These are phyloP conservation scores for Drosophila simulans DNA, from an alignment of 1,140 invertebrate genomes.

Conservation along the genomic window DNA sequence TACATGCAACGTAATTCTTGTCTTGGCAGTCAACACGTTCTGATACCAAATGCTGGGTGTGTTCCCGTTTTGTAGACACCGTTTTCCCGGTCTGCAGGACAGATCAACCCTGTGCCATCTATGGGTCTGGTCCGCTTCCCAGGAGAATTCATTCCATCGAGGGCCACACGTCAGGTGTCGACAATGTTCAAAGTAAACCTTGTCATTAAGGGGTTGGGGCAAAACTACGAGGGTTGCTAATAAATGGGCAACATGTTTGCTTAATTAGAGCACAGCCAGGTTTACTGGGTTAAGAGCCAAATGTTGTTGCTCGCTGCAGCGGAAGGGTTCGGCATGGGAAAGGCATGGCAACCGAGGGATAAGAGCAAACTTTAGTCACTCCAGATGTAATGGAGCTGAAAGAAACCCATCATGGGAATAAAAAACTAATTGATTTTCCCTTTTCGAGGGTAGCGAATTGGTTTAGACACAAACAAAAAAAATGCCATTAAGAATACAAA, in stretches of 20 bases:
- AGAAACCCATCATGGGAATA: too few relatives aligned
- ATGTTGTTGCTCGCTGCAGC: neutral
- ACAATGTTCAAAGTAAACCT: constrained; percentile 56
- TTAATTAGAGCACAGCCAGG: constrained; percentile 63
- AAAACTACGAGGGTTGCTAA: constrained; percentile 10
- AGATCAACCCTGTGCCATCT: constrained; percentile 14
- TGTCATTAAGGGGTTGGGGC: constrained; percentile 43
- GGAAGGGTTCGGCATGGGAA: too few relatives aligned
- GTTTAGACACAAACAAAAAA: too few relatives aligned
- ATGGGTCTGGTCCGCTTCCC: constrained; percentile 38
- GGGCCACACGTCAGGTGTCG: constrained; percentile 71
- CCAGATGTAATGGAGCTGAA: too few relatives aligned
- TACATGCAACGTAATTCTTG: constrained; percentile 72
- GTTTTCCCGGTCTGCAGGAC: constrained; percentile 10
- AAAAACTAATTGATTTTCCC: too few relatives aligned
- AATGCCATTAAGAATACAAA: too few relatives aligned
- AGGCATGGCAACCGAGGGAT: too few relatives aligned
- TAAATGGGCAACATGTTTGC: constrained; percentile 52
- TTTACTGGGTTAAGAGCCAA: constrained; percentile 50
- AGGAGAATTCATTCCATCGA: constrained; percentile 42
- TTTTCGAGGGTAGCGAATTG: too few relatives aligned
- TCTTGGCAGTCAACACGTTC: constrained; percentile 73
- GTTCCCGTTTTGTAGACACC: constrained; percentile 35
- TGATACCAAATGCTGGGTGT: constrained; percentile 26
- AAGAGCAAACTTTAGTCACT: too few relatives aligned